These are phyloP conservation scores for Malurus leucopterus DNA, from an alignment of 2,797 vertebrate genomes.

Conservation along the genomic window DNA sequence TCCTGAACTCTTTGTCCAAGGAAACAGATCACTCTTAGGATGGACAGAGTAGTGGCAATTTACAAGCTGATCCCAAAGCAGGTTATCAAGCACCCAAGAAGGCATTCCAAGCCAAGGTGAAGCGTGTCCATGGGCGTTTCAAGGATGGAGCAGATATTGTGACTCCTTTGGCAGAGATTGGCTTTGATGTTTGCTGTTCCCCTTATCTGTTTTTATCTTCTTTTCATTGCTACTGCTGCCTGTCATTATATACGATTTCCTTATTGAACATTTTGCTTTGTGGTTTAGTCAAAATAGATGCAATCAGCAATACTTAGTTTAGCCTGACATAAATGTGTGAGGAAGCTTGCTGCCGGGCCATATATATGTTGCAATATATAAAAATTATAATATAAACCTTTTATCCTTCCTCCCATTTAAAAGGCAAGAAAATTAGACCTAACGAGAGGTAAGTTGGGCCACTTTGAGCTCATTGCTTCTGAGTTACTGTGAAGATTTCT, in stretches of 20 bases:
- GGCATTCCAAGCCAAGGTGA: neutral
- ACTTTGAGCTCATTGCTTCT: neutral
- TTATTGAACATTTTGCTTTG: neutral
- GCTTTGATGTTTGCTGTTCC: neutral
- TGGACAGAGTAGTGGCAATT: neutral
- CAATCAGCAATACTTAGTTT: neutral
- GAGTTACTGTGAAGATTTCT: neutral
- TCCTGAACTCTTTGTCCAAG: neutral
- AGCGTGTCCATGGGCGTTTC: fast-evolving
- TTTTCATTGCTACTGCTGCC: neutral
- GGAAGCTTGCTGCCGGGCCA: neutral
- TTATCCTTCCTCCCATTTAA: neutral
- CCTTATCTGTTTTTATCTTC: neutral
- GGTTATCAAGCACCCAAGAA: neutral
- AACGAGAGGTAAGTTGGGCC: neutral
- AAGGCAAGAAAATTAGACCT: neutral
- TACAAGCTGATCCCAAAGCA: neutral
- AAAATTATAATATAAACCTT: neutral
- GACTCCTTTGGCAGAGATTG: neutral
- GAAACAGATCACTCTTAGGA: neutral
- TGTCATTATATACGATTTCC: neutral
- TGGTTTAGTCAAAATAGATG: neutral
- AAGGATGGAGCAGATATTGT: neutral
- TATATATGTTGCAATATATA: neutral
- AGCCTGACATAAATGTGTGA: neutral